These are phyloP conservation scores for Anguilla obscura DNA, from an alignment of 2,797 vertebrate genomes.

Conservation along the genomic window DNA sequence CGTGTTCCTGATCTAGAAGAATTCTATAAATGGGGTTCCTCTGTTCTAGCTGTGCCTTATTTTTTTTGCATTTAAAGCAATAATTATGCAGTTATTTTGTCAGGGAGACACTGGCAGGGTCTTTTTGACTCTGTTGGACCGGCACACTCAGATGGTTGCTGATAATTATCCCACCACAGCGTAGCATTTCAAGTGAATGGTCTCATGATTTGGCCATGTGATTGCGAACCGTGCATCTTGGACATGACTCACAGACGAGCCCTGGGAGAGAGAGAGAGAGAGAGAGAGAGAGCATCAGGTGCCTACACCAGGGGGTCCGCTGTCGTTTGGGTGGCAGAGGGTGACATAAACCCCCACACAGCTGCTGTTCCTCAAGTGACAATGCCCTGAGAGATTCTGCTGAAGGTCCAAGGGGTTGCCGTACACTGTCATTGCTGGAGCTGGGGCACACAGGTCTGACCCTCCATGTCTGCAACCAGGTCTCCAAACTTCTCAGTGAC, in stretches of 20 bases:
- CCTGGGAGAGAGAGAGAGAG: background rate
- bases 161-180: background rate
- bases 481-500: background rate
- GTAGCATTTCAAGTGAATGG: background rate
- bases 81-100: background rate
- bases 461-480: background rate
- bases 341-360: slow-evolving; percentile 16
- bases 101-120: background rate
- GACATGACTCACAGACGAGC: background rate
- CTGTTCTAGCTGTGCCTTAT: too few relatives aligned
- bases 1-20: background rate
- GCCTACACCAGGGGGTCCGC: background rate
- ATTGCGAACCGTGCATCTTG: background rate
- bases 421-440: background rate
- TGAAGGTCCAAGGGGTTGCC: background rate
- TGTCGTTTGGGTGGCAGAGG: background rate
- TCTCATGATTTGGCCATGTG: background rate
- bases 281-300: slow-evolving; percentile 6
- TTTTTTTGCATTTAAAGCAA: background rate
- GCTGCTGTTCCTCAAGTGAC: background rate
- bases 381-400: background rate
- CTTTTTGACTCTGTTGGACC: background rate
- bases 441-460: background rate
- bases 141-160: background rate
- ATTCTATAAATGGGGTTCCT: background rate